These are phyloP conservation scores for Struthio camelus DNA, from an alignment of 2,113 vertebrate species.

Conservation along the genomic window DNA sequence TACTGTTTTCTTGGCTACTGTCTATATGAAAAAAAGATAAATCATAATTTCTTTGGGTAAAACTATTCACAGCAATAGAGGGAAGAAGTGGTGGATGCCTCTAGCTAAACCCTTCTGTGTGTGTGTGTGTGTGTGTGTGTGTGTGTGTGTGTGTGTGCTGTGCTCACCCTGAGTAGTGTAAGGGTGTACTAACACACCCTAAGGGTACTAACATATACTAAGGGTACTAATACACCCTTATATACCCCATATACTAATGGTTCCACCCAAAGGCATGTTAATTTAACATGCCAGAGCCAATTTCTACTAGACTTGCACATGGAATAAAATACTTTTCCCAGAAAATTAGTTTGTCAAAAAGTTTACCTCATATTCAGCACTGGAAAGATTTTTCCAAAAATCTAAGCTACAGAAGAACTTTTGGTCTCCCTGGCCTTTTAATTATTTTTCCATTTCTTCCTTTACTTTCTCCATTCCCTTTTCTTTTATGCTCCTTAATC, in stretches of 20 bases:
- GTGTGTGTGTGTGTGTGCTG: background rate
- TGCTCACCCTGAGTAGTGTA: background rate
- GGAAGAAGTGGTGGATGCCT: background rate
- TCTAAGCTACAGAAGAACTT: background rate
- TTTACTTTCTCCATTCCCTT: background rate
- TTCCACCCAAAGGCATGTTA: background rate
- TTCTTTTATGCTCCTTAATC: background rate
- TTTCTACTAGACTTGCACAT: background rate
- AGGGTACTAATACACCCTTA: too few species aligned
- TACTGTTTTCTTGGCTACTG: slow-evolving; percentile 26
- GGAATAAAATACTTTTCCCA: background rate
- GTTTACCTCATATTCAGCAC: background rate
- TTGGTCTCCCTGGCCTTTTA: background rate
- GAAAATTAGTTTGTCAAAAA: background rate
- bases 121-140: background rate
- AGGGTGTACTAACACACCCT: background rate
- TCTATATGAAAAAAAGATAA: background rate
- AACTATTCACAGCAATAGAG: background rate
- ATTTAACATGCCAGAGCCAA: background rate
- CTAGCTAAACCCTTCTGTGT: background rate
- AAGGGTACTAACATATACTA: background rate
- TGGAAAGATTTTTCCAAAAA: background rate
- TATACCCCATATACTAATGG: background rate
- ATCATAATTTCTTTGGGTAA: background rate
- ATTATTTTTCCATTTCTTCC: background rate